Evolutionary conservation across 2,888 invertebrate species (phyloP).

Genomic region (Phymatocera aterrima): DNA sequence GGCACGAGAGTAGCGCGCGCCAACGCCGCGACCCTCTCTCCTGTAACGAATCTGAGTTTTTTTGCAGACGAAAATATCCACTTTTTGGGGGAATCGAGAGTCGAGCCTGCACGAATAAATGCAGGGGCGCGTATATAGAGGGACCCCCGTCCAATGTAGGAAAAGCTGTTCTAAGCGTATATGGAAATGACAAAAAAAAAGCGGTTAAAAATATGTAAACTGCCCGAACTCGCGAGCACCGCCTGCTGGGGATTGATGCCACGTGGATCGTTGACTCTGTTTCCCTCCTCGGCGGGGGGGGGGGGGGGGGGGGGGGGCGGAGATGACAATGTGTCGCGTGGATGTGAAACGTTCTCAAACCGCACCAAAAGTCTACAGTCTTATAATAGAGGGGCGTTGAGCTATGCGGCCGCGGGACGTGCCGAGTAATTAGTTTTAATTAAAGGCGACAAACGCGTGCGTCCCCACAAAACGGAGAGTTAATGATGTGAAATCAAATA

Average conservation of each 20-base stretch:
- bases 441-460: constrained; percentile 25
- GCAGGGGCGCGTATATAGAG: constrained; percentile 18
- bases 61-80: constrained; percentile 67
- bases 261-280: constrained; percentile 54
- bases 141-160: not conserved
- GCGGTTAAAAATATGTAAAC: constrained; percentile 68
- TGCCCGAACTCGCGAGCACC: constrained; percentile 45
- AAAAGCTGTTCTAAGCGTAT: constrained; percentile 43
- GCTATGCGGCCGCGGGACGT: constrained; percentile 19
- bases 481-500: not conserved
- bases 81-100: constrained; percentile 63
- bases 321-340: constrained; percentile 42
- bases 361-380: not conserved
- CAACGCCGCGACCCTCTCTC: constrained; percentile 43
- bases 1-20: constrained; percentile 51
- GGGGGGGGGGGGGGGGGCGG: no score
- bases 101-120: constrained; percentile 46
- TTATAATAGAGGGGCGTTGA: constrained; percentile 38
- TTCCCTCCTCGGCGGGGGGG: constrained; percentile 1
- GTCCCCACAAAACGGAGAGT: not conserved
- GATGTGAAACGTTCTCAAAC: constrained; percentile 9
- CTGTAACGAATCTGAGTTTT: constrained; percentile 72
- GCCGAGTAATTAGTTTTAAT: constrained; percentile 45
- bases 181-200: constrained; percentile 55
- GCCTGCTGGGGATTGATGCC: constrained; percentile 55